A percentile compares a stretch with the other conserved stretches of the same genome.
These are phyloP conservation scores for Melanocharis versteri DNA, from an alignment of 2,113 vertebrate species.

Conservation along the genomic window DNA sequence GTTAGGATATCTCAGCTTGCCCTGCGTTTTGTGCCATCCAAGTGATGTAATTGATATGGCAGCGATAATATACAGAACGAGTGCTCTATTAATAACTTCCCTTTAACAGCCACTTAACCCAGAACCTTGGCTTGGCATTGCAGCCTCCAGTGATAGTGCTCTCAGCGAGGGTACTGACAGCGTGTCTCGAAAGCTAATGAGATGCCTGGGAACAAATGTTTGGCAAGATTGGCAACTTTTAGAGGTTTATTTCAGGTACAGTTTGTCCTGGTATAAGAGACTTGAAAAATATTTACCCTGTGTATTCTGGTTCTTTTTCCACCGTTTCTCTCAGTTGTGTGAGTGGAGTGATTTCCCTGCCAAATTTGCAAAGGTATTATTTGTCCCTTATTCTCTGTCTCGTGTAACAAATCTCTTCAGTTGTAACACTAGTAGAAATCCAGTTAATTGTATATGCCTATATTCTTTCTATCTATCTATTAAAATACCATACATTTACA, in stretches of 20 bases:
- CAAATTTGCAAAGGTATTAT: neutral
- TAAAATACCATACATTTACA: neutral
- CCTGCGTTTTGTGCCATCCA: neutral
- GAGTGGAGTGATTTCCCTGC: neutral
- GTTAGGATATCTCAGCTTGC: neutral
- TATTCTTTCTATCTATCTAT: neutral
- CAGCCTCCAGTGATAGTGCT: neutral
- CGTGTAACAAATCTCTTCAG: neutral
- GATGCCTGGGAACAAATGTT: neutral
- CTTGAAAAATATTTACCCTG: neutral
- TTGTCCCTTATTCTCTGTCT: neutral
- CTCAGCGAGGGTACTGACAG: neutral
- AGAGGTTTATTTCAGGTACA: neutral
- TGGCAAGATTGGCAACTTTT: neutral
- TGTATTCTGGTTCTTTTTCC: neutral
- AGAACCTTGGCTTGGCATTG: neutral
- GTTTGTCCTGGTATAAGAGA: neutral
- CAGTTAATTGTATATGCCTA: neutral
- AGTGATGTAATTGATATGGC: neutral
- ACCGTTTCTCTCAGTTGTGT: neutral
- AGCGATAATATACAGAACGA: neutral
- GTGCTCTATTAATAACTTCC: constrained; percentile 37
- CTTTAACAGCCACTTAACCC: constrained; percentile 21
- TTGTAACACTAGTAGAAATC: neutral
- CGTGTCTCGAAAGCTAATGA: neutral